These are phyloP conservation scores for Chrysina gloriosa DNA, from an alignment of 2,888 invertebrate genomes.

Conservation along the genomic window DNA sequence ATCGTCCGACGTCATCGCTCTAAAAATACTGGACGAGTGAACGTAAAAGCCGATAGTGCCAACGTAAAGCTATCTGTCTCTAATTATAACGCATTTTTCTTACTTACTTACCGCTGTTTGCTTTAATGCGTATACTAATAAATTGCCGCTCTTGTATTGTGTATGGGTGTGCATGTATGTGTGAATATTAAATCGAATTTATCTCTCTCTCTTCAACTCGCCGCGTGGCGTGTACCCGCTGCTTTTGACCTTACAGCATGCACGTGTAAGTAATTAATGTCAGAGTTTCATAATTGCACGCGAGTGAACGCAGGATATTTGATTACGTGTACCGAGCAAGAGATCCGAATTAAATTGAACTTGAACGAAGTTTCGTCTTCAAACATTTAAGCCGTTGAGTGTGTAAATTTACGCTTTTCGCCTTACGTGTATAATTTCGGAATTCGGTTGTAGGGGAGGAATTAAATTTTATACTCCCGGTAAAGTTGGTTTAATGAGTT, in stretches of 20 bases:
- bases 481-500: background rate
- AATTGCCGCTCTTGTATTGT: conserved; percentile 4
- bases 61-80: conserved; percentile 26
- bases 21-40: conserved; percentile 25
- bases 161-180: conserved; percentile 1
- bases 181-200: background rate
- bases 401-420: conserved; percentile 4
- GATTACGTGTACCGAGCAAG: conserved; percentile 12
- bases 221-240: background rate
- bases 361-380: conserved; percentile 4
- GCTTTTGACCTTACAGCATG: conserved; percentile 26
- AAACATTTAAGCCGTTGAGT: background rate
- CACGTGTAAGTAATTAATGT: conserved; percentile 31
- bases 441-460: background rate
- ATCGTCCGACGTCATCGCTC: conserved; percentile 25
- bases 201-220: background rate
- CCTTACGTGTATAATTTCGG: background rate
- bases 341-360: background rate
- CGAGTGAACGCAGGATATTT: conserved; percentile 30
- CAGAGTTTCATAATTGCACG: conserved; percentile 31
- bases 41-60: conserved; percentile 32
- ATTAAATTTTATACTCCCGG: background rate
- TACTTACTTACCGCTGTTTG: conserved; percentile 9
- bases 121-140: conserved; percentile 19
- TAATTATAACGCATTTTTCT: conserved; percentile 32